Percentiles rank a stretch among this genome's conserved stretches.
Evolutionary conservation across 1,140 invertebrate genomes (phyloP).

Genomic region (Psilanteris sp.): DNA sequence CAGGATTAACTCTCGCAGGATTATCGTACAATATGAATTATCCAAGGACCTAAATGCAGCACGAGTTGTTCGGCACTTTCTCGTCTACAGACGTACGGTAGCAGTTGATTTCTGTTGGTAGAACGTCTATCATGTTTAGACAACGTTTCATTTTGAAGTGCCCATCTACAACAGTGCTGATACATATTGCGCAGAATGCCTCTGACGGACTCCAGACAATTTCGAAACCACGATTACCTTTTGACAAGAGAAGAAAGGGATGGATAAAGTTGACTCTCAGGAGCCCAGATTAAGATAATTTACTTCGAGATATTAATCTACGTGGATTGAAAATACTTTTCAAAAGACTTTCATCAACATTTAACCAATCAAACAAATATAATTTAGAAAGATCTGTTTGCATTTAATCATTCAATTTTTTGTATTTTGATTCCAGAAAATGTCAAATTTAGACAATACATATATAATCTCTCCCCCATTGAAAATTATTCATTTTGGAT

Average conservation of each 20-base stretch:
- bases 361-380: no score
- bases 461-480: no score
- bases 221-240: slow-evolving; percentile 34
- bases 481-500: no score
- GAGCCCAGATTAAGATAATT: no score
- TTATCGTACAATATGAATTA: slow-evolving; percentile 11
- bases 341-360: no score
- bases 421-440: no score
- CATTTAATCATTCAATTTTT: no score
- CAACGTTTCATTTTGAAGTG: slow-evolving; percentile 40
- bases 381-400: no score
- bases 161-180: slow-evolving; percentile 4
- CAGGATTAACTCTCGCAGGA: slow-evolving; percentile 4
- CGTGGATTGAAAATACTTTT: no score
- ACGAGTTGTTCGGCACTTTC: slow-evolving; percentile 31
- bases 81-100: slow-evolving; percentile 26
- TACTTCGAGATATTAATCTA: no score
- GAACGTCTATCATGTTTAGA: slow-evolving; percentile 36
- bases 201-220: slow-evolving; percentile 40
- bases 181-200: slow-evolving; percentile 38
- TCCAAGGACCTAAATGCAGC: background rate
- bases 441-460: no score
- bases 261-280: no score
- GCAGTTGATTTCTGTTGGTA: slow-evolving; percentile 23
- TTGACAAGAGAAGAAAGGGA: slow-evolving; percentile 14